phyloP scores from a whole-genome alignment of 2,797 vertebrate species.

The Podargus strigoides region DNA sequence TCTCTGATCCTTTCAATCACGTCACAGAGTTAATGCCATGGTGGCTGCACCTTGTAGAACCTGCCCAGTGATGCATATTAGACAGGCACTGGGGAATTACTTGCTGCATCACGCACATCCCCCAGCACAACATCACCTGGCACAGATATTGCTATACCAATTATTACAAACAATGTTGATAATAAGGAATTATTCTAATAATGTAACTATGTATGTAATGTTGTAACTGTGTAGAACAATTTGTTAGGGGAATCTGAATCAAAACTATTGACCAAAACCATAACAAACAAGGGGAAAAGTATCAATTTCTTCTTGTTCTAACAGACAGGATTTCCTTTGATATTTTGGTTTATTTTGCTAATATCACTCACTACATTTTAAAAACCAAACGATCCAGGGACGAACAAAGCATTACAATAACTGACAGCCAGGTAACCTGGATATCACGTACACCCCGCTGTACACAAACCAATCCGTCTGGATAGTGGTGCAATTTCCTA shows the following conservation, averaged over 20 bases:
- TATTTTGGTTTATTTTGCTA: background rate
- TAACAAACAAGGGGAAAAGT: background rate
- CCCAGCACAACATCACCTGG: background rate
- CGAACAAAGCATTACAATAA: background rate
- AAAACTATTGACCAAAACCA: background rate
- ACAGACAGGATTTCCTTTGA: background rate
- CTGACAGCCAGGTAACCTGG: background rate
- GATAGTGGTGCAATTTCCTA: background rate
- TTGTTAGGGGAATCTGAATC: background rate
- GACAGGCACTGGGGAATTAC: background rate
- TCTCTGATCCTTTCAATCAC: background rate
- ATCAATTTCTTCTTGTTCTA: background rate
- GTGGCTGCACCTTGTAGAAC: background rate
- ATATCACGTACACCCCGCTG: background rate
- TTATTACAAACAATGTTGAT: background rate
- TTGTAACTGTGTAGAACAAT: fast-evolving
- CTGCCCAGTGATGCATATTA: background rate
- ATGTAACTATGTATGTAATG: too few relatives aligned
- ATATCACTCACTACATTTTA: background rate
- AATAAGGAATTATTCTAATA: fast-evolving
- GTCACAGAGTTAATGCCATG: fast-evolving
- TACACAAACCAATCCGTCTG: background rate
- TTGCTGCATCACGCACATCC: background rate
- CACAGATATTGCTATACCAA: fast-evolving
- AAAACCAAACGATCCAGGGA: background rate